Percentiles rank a stretch among this genome's conserved stretches.
Evolutionary conservation across 2,113 vertebrate genomes (phyloP).

Genomic region (Montifringilla adamsi): DNA sequence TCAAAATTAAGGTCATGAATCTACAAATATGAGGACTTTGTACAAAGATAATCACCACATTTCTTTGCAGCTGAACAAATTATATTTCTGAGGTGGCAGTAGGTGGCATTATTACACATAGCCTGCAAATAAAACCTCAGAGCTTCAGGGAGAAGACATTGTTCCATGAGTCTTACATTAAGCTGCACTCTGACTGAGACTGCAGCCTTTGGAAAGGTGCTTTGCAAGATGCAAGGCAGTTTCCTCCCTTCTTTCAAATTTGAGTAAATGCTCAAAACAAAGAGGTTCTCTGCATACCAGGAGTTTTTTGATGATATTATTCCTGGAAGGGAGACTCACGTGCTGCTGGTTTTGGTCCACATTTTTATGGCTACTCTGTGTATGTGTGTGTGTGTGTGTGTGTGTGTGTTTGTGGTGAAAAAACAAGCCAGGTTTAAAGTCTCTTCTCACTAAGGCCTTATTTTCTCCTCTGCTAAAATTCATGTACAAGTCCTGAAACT

Average conservation of each 20-base stretch:
- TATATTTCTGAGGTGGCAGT: not conserved
- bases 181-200: not conserved
- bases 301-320: not conserved
- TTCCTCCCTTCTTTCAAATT: not conserved
- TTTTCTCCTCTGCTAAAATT: not conserved
- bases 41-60: not conserved
- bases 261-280: not conserved
- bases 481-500: not conserved
- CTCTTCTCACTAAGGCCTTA: not conserved
- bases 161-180: rapidly evolving
- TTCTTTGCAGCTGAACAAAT: not conserved
- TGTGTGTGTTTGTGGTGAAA: not conserved
- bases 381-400: not conserved
- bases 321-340: not conserved
- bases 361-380: not conserved
- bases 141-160: not conserved
- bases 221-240: not conserved
- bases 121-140: not conserved
- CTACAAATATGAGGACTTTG: not conserved
- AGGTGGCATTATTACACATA: not conserved
- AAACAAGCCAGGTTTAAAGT: not conserved
- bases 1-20: not conserved
- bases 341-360: not conserved
- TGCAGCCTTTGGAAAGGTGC: not conserved
- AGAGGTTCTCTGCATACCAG: not conserved